Evolutionary conservation across 2,797 vertebrate genomes (phyloP), one percentile per base, ranked within the genome.

Genomic region (Microcaecilia unicolor): DNA sequence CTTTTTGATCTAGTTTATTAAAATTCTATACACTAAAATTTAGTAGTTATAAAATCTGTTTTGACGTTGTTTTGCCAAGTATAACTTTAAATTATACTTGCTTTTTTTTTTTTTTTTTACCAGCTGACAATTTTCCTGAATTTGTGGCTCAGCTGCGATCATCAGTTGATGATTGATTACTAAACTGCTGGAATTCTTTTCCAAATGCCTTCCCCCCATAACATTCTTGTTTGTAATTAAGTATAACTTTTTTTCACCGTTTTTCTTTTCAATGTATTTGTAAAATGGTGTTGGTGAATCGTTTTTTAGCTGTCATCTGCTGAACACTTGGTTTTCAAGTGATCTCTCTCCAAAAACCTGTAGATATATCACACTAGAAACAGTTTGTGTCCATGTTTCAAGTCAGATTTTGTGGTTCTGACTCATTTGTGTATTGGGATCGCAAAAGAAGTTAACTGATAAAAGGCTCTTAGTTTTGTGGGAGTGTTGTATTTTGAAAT

Each of bases 11-110:
- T 34, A 13, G 38, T 51, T 51, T 55, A 41, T n/a, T 53, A 57
- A 55, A 56, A 41, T 66, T 57, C 23, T 56, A 25, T 38, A 44
- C 45, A 58, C 67, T 56, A 54, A 52, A 66, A 47, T 40, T 29
- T 37, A 42, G 30, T 59, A 53, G 31, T 20, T 54, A 26, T 61
- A 44, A 25, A 51, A 20, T 16, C 46, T 8, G 31, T 22, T n/a
- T 35, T 28, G 24, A 41, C 4, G n/a, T n/a, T 44, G 13, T 55
- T 53, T 57, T n/a, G n/a, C n/a, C n/a, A n/a, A n/a, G n/a, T n/a
- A n/a, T n/a, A n/a, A n/a, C n/a, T n/a, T n/a, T n/a, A n/a, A n/a
- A 9, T 13, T 10, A 21, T 15, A 8, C 15, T 22, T n/a, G n/a
- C n/a, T n/a, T 12, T 10, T 13, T 26, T n/a, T 22, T n/a, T n/a